Evolutionary conservation across 2,888 invertebrate species (phyloP).

Genomic region (Trypoxylon attenuatum): DNA sequence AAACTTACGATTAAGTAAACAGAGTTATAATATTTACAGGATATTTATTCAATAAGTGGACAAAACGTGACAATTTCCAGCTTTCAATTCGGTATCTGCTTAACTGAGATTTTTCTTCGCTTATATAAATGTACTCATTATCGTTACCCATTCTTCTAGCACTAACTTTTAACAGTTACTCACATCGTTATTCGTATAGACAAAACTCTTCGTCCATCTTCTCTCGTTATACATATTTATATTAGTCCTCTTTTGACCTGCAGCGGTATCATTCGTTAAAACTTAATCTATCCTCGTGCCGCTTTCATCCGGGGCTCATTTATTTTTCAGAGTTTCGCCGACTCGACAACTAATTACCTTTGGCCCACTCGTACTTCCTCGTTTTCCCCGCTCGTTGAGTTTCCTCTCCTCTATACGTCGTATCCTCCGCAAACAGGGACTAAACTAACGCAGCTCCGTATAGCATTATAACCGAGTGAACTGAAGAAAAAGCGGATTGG

Average conservation of each 20-base stretch:
- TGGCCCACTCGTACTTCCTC: neutral
- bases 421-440: too few species aligned
- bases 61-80: constrained; percentile 51
- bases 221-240: constrained; percentile 18
- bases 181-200: constrained; percentile 31
- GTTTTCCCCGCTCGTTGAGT: neutral
- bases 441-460: too few species aligned
- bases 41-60: constrained; percentile 51
- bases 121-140: constrained; percentile 34
- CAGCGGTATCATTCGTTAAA: constrained; percentile 17
- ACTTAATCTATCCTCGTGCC: constrained; percentile 16
- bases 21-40: constrained; percentile 52
- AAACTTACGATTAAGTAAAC: neutral
- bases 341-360: constrained; percentile 3
- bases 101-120: constrained; percentile 23
- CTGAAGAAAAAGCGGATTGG: too few species aligned
- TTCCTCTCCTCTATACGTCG: neutral
- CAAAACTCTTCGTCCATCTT: constrained; percentile 10
- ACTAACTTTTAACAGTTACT: constrained; percentile 31
- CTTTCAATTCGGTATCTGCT: constrained; percentile 28
- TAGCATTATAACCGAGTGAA: too few species aligned
- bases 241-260: neutral
- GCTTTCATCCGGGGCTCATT: neutral
- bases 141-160: constrained; percentile 39
- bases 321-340: neutral